Evolutionary conservation across 92 coral and sea anemone genomes (phyloP).

Genomic region (Montipora capitata): DNA sequence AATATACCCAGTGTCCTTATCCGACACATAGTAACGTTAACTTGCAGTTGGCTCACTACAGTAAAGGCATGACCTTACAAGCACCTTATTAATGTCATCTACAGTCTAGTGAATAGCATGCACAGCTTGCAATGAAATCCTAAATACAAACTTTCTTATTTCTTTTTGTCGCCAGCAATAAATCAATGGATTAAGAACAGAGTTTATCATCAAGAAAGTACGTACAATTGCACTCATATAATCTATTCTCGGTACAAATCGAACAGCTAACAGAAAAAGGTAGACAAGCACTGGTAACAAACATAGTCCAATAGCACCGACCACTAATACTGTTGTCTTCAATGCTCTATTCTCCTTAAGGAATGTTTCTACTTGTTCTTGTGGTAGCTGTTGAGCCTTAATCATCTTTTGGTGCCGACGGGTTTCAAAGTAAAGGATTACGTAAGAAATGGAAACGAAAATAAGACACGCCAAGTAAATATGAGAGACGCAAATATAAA

Average conservation of each 20-base stretch:
- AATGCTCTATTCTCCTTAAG: background rate
- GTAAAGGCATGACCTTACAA: too few species aligned
- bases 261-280: background rate
- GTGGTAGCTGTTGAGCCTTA: constrained; percentile 2
- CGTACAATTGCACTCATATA: too few species aligned
- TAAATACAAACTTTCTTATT: too few species aligned
- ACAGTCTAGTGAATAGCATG: too few species aligned
- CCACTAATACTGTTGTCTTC: background rate
- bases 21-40: too few species aligned
- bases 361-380: background rate
- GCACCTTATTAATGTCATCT: too few species aligned
- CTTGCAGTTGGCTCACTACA: too few species aligned
- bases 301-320: background rate
- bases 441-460: background rate
- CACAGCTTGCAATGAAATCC: too few species aligned
- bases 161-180: too few species aligned
- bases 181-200: background rate
- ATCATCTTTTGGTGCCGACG: constrained; percentile 2
- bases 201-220: background rate
- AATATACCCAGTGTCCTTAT: too few species aligned
- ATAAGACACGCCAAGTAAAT: background rate
- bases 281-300: background rate
- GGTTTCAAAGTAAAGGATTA: background rate
- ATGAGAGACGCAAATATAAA: background rate
- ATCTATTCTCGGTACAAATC: background rate